These are phyloP conservation scores for Eurypyga helias DNA, from an alignment of 2,113 vertebrate species.

Conservation along the genomic window DNA sequence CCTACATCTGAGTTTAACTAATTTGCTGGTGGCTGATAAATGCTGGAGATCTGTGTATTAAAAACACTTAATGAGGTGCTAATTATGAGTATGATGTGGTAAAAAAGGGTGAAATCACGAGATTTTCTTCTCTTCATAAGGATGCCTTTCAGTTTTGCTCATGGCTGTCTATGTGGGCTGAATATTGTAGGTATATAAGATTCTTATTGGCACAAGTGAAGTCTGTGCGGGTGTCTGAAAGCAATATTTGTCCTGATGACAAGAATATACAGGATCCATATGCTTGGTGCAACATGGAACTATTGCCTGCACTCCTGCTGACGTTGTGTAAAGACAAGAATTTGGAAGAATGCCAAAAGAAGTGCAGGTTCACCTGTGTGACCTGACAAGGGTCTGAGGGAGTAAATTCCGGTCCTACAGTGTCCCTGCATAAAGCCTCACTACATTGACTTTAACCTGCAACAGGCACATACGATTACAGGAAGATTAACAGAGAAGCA, in stretches of 20 bases:
- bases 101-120: not conserved
- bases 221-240: not conserved
- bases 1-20: not conserved
- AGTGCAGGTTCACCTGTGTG: not conserved
- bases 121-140: not conserved
- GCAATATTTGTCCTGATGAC: conserved; percentile 26
- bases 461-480: not conserved
- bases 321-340: not conserved
- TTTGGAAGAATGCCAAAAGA: conserved; percentile 10
- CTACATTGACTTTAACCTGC: not conserved
- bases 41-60: not conserved
- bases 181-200: not conserved
- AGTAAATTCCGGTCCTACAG: not conserved
- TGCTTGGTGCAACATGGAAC: not conserved
- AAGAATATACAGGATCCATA: conserved; percentile 9
- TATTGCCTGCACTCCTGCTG: not conserved
- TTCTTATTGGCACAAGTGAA: not conserved
- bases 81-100: not conserved
- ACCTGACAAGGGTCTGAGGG: not conserved
- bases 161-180: not conserved
- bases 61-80: not conserved
- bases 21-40: not conserved
- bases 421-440: not conserved
- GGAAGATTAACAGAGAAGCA: not conserved
- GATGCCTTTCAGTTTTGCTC: not conserved